Evolutionary conservation across 1,140 invertebrate species (phyloP).

Genomic region (Oreohelix idahoensis): DNA sequence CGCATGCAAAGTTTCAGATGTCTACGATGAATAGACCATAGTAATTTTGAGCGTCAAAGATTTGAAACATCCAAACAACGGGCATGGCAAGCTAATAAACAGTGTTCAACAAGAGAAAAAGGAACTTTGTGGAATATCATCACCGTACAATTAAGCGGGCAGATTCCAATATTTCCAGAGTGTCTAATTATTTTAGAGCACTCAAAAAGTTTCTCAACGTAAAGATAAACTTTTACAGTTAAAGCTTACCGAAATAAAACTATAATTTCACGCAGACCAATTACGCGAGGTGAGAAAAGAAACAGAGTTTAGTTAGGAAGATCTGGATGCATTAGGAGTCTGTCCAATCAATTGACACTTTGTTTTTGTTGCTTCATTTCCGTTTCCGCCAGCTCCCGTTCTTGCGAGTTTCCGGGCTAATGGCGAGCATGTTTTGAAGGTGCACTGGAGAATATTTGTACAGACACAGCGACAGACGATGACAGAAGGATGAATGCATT

Average conservation of each 20-base stretch:
- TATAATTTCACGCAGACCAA: not conserved
- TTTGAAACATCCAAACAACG: no score
- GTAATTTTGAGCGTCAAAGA: no score
- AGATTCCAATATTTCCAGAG: not conserved
- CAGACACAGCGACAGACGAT: not conserved
- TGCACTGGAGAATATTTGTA: not conserved
- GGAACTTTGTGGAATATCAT: not conserved
- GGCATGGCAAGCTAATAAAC: no score
- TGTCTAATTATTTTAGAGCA: conserved; percentile 4
- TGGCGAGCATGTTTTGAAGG: not conserved
- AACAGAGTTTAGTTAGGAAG: not conserved
- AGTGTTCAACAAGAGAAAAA: no score
- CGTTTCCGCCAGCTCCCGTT: not conserved
- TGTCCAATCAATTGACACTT: not conserved
- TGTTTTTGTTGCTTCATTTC: conserved; percentile 5
- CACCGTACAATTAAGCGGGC: not conserved
- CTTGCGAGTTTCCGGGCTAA: not conserved
- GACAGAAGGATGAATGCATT: not conserved
- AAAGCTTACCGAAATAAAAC: not conserved
- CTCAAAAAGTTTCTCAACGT: not conserved
- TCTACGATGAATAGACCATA: no score
- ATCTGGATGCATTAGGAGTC: conserved; percentile 2
- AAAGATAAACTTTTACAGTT: not conserved
- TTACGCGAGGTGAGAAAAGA: not conserved
- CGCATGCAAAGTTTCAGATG: no score